Percentiles rank a stretch among this genome's conserved stretches.
Conservation (phyloP, 37 sponge, comb jelly and placozoan species). For the Ianthella basta region DNA sequence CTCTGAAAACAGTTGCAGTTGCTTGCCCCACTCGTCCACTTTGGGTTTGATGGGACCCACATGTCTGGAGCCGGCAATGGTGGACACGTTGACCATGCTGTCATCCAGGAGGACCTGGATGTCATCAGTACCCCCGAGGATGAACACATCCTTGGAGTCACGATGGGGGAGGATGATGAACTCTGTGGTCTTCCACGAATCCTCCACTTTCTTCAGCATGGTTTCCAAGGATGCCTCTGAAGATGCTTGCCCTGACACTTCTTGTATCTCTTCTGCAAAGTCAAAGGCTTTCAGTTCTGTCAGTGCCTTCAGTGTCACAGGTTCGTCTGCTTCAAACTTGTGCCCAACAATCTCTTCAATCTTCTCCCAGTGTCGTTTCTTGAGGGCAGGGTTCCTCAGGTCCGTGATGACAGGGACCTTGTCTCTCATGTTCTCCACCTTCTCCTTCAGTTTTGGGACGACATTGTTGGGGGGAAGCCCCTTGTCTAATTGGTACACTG, state of each 20-base stretch:
- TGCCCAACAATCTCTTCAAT: constrained; percentile 82
- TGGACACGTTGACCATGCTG: constrained; percentile 91
- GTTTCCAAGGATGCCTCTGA: constrained; percentile 94
- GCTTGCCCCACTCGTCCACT: constrained; percentile 96
- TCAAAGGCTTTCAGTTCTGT: constrained; percentile 83
- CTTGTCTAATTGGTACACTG: constrained; percentile 93
- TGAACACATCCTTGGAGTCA: constrained; percentile 95
- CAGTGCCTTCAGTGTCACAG: constrained; percentile 73
- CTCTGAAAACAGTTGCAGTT: constrained; percentile 88
- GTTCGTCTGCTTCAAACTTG: constrained; percentile 80
- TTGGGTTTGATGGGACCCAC: constrained; percentile 95
- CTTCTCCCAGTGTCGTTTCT: constrained; percentile 90
- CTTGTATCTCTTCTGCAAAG: constrained; percentile 87
- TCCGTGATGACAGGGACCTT: constrained; percentile 93
- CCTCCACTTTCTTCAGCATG: constrained; percentile 96
- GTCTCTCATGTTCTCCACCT: constrained; percentile 90
- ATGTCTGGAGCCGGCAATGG: constrained; percentile 94
- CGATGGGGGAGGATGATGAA: constrained; percentile 90
- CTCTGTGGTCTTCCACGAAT: constrained; percentile 92
- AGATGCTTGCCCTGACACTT: constrained; percentile 96
- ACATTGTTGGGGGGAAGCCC: constrained; percentile 96
- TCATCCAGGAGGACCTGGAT: constrained; percentile 95
- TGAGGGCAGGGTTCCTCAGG: constrained; percentile 90
- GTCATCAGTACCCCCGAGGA: constrained; percentile 96
- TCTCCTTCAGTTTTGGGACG: constrained; percentile 88